Conservation (phyloP, 2,888 invertebrate genomes). For the Drosophila subsilvestris region DNA sequence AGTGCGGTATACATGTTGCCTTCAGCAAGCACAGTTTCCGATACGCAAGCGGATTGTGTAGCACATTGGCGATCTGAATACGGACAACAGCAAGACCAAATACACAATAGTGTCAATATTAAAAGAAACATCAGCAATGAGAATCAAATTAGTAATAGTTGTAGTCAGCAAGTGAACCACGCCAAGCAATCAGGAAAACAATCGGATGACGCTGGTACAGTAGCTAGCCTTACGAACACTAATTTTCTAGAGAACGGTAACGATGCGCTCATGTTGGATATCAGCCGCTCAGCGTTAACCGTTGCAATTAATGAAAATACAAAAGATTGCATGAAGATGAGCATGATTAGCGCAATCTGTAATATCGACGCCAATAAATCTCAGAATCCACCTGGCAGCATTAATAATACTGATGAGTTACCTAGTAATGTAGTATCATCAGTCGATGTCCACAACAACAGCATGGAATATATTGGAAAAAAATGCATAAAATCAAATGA, state of each 20-base stretch:
- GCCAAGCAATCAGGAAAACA: slow-evolving; percentile 54
- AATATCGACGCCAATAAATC: slow-evolving; percentile 35
- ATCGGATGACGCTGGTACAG: slow-evolving; percentile 24
- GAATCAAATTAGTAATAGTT: slow-evolving; percentile 57
- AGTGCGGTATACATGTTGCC: slow-evolving; percentile 48
- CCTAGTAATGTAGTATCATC: slow-evolving; percentile 25
- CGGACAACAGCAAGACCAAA: slow-evolving; percentile 47
- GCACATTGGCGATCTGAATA: slow-evolving; percentile 64
- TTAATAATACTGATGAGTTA: slow-evolving; percentile 45
- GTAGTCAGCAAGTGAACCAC: slow-evolving; percentile 57
- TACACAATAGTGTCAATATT: slow-evolving; percentile 29
- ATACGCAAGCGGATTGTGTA: slow-evolving; percentile 47
- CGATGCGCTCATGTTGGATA: slow-evolving; percentile 42
- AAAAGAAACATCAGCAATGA: slow-evolving; percentile 39
- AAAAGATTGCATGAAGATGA: slow-evolving; percentile 38
- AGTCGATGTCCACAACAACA: slow-evolving; percentile 10
- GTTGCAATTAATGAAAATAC: slow-evolving; percentile 2
- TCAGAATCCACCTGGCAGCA: slow-evolving; percentile 36
- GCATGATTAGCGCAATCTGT: slow-evolving; percentile 23
- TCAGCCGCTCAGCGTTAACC: slow-evolving; percentile 27
- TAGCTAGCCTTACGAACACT: slow-evolving; percentile 26
- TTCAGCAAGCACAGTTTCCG: slow-evolving; percentile 43
- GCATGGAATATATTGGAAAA: slow-evolving; percentile 39
- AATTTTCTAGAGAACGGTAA: slow-evolving; percentile 52
- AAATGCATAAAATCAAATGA: slow-evolving; percentile 51